Evolutionary conservation across 2,113 vertebrate species (phyloP), one percentile per base, ranked within the genome.

Genomic region (Miniopterus natalensis): DNA sequence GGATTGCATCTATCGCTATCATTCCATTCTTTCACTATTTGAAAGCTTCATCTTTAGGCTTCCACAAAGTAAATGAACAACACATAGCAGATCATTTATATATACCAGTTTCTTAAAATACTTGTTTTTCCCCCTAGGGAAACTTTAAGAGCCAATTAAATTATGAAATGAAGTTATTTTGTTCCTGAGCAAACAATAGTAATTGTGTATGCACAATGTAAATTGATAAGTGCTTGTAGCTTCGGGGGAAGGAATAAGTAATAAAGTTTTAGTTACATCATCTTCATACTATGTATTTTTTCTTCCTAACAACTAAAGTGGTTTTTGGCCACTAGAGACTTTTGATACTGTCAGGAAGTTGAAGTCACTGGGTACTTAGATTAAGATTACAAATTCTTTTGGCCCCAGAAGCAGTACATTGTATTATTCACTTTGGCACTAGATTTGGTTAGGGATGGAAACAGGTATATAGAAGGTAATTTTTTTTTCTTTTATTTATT

Each of bases 61-160:
- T 94, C 42, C 53, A 83, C 13, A 57, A 70, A 45, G n/a, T 95
- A 85, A 59, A 31, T 61, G 40, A 85, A 63, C 49, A 85, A 63
- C 49, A 84, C 1, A 10, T 15, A 88, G 45, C 12, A 6, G 3
- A 61, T 92, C 11, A 10, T 68, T 80, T 66, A 14, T 70, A 49
- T 68, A 23, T 61, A 21, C 21, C 23, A 74, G 10, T 79, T 93
- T 90, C 53, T 45, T 94, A 47, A 85, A 84, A 81, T 80, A 45
- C 27, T 78, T 95, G 11, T 9, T 86, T 57, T 83, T 51, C 11
- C 20, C 7, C 21, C 40, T 61, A 66, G 42, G 71, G 68, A 96
- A 94, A 57, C 71, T 59, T 90, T 95, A 92, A 61, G 55, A 86
- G 77, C 87, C 83, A 93, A 42, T 85, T 86, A 91, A 96, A 42